These are phyloP conservation scores for Epizoanthus rinbou DNA, from an alignment of 92 coral and sea anemone genomes.

Conservation along the genomic window DNA sequence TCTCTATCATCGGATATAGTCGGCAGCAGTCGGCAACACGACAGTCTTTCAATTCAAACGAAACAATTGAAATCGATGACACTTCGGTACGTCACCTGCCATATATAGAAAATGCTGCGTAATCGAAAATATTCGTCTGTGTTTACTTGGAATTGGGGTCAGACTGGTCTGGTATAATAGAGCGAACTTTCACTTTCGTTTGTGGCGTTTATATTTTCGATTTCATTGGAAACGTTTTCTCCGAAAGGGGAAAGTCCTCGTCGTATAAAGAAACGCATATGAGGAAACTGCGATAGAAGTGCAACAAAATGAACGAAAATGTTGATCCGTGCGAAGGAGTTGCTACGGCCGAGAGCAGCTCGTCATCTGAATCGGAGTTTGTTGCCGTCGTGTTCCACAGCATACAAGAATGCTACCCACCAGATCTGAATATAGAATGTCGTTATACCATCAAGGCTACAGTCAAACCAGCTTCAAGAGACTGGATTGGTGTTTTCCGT, in stretches of 20 bases:
- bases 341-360: background rate
- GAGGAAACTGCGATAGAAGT: background rate
- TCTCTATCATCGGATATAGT: background rate
- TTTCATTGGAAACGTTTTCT: background rate
- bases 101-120: constrained; percentile 18
- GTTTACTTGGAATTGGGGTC: too few relatives aligned
- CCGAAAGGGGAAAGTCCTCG: background rate
- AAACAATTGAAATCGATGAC: background rate
- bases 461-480: constrained; percentile 81
- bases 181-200: background rate
- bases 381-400: constrained; percentile 95
- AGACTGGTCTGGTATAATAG: too few relatives aligned
- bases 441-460: constrained; percentile 86
- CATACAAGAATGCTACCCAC: constrained; percentile 81
- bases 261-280: background rate
- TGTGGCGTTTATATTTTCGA: background rate
- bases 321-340: constrained; percentile 7
- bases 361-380: constrained; percentile 79
- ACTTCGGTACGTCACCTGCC: background rate
- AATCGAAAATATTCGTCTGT: background rate
- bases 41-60: background rate
- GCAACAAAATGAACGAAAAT: constrained; percentile 4
- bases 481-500: constrained; percentile 96
- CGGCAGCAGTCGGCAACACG: background rate
- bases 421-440: constrained; percentile 88